Evolutionary conservation across 2,797 vertebrate species (phyloP), one percentile per base, ranked within the genome.

Genomic region (Aselliscus stoliczkanus): DNA sequence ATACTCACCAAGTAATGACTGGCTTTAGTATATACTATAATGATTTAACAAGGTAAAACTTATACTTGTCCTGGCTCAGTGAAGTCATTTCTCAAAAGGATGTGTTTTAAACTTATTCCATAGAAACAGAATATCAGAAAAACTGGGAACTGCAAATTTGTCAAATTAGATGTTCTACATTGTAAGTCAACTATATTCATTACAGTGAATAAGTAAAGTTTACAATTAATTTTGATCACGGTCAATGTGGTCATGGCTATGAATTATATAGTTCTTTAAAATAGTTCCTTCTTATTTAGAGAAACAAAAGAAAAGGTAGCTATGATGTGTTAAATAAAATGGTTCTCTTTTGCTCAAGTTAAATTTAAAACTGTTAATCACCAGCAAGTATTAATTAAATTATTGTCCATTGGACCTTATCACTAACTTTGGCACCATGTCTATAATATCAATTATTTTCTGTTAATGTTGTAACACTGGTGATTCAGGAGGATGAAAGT

Each of bases 391-490:
- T 89, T 88, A 96, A 97, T 97, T 94, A 93, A 75, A 89, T 56
- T 42, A 77, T 54, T 62, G 9, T 12, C 92, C 18, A 13, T 50
- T 73, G 42, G 54, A 6, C 17, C 31, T 94, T 86, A 87, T 20
- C 27, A 52, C 34, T 83, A 62, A 90, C 14, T 92, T 92, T 96
- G 77, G 20, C 2, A 76, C 39, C 21, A n/a, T 56, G 15, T 84
- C 52, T 88, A 54, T 64, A 70, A 84, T 31, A 93, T 54, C 56
- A 96, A 96, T 98, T 98, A 97, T 97, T 98, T 98, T 98, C 96
- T 96, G 96, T 98, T 98, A 98, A 98, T 98, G 97, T 98, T 98
- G 97, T 98, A 98, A 98, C 97, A 97, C 97, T 93, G 95, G 93
- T 97, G 98, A 97, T 98, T 98, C 96, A 90, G 81, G 92, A 97